phyloP scores from a whole-genome alignment of 2,888 invertebrate species.

The Aspidapion aeneum region DNA sequence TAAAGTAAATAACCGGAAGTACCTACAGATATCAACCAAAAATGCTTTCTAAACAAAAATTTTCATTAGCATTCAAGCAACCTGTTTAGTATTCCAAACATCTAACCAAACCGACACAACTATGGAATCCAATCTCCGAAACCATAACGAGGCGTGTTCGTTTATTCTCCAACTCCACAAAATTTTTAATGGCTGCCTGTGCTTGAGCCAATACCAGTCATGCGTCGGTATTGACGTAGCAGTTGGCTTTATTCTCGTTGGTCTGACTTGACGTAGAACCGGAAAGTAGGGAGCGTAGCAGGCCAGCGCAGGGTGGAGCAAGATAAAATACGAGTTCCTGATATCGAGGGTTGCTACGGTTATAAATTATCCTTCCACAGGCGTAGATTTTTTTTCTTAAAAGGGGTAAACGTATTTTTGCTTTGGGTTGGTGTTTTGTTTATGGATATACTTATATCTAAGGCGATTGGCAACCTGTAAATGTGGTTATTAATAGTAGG shows the following conservation, averaged over 20 bases:
- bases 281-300: not conserved
- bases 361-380: too few species aligned
- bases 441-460: too few species aligned
- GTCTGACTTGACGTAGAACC: not conserved
- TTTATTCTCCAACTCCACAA: not conserved
- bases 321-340: not conserved
- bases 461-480: too few species aligned
- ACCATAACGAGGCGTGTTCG: not conserved
- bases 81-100: not conserved
- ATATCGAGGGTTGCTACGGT: not conserved
- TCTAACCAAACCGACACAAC: not conserved
- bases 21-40: too few species aligned
- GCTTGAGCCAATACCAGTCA: not conserved
- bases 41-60: too few species aligned
- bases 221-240: not conserved
- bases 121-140: not conserved
- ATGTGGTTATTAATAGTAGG: too few species aligned
- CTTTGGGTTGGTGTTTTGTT: too few species aligned
- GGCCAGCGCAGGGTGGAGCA: not conserved
- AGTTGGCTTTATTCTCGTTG: not conserved
- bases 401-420: too few species aligned
- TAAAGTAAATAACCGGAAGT: too few species aligned
- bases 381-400: too few species aligned
- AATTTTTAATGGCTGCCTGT: not conserved
- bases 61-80: too few species aligned